phyloP scores from a whole-genome alignment of 2,113 vertebrate genomes.

The Rallus limicola region DNA sequence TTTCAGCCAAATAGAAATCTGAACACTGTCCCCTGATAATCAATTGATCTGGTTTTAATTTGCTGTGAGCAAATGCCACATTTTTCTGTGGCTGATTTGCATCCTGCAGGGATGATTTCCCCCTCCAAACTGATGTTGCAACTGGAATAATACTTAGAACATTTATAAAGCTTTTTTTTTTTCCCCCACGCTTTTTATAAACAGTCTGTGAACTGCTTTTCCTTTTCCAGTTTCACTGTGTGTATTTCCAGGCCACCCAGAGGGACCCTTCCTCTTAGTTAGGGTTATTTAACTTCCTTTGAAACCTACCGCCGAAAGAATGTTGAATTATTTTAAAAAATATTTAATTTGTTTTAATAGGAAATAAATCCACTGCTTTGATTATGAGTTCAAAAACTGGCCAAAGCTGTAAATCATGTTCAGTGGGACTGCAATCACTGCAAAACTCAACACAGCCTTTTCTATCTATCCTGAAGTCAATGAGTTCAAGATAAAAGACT shows the following conservation, averaged over 20 bases:
- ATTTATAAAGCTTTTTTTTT: not conserved
- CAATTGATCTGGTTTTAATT: conserved; percentile 45
- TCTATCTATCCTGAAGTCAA: not conserved
- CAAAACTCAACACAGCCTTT: not conserved
- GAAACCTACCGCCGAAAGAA: not conserved
- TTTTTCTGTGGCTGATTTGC: conserved; percentile 19
- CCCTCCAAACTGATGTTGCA: not conserved
- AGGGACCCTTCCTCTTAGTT: not conserved
- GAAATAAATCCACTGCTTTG: not conserved
- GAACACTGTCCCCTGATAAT: not conserved
- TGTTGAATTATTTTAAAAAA: not conserved
- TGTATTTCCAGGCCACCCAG: not conserved
- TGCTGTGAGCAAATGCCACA: conserved; percentile 4
- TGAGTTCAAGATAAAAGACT: not conserved
- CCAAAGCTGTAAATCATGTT: not conserved
- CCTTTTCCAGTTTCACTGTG: not conserved
- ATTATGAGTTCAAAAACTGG: not conserved
- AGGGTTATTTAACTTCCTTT: not conserved
- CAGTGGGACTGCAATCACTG: not conserved
- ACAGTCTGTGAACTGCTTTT: not conserved
- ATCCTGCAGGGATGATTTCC: not conserved
- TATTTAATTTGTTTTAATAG: not conserved
- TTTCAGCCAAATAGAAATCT: not conserved
- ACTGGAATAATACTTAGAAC: conserved; percentile 16
- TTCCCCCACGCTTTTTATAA: not conserved